Percentiles rank a stretch among this genome's conserved stretches.
These are phyloP conservation scores for Stictocephala bisonia DNA, from an alignment of 2,888 invertebrate genomes.

Conservation along the genomic window DNA sequence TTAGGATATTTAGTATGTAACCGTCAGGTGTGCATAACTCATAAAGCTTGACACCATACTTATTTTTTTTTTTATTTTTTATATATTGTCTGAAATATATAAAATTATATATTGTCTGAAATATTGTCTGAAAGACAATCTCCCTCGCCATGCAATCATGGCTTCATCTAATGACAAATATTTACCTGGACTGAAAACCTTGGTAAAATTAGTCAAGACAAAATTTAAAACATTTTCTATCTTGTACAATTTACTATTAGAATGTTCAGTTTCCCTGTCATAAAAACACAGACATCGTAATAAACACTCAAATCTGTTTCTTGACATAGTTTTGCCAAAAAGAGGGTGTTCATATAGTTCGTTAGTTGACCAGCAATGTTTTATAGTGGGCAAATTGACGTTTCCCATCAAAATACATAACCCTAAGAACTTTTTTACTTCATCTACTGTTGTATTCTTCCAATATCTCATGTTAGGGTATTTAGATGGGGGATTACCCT, in stretches of 20 bases:
- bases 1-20: too few relatives aligned
- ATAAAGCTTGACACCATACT: too few relatives aligned
- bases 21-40: too few relatives aligned
- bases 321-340: conserved; percentile 12
- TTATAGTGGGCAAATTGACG: neutral
- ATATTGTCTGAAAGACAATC: too few relatives aligned
- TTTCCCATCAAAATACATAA: conserved; percentile 21
- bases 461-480: conserved; percentile 2
- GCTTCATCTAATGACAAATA: conserved; percentile 16
- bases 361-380: conserved; percentile 6
- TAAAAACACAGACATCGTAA: conserved; percentile 23
- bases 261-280: neutral
- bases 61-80: too few relatives aligned
- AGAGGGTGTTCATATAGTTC: conserved; percentile 6
- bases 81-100: too few relatives aligned
- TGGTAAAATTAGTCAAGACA: neutral
- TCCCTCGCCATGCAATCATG: conserved; percentile 12
- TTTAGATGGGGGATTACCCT: conserved; percentile 4
- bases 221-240: neutral
- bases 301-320: conserved; percentile 19
- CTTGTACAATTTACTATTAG: conserved; percentile 3
- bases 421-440: conserved; percentile 4
- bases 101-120: too few relatives aligned
- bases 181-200: conserved; percentile 11
- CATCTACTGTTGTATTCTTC: neutral